Percentiles rank a stretch among this genome's conserved stretches.
These are phyloP conservation scores for Atta texana DNA, from an alignment of 1,140 invertebrate genomes.

Conservation along the genomic window DNA sequence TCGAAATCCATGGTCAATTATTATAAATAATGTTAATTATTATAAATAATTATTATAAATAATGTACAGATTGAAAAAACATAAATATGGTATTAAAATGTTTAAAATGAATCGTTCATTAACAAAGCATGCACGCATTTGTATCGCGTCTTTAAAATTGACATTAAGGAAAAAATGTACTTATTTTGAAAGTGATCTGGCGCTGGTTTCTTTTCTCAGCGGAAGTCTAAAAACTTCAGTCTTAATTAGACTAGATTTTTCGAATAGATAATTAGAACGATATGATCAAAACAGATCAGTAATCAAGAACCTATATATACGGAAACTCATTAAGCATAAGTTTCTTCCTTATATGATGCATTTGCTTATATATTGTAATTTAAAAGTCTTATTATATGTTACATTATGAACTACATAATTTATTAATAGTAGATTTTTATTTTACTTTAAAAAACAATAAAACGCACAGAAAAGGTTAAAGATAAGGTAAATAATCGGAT, in stretches of 20 bases:
- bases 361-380: not conserved
- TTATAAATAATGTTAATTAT: no score
- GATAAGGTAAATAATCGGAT: not conserved
- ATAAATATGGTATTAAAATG: not conserved
- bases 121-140: not conserved
- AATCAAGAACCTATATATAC: conserved; percentile 38
- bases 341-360: conserved; percentile 33
- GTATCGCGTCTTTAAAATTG: not conserved
- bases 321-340: conserved; percentile 32
- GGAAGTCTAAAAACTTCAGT: conserved; percentile 43
- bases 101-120: not conserved
- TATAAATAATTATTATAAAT: not conserved
- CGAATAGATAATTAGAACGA: conserved; percentile 39
- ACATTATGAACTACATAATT: not conserved
- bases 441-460: not conserved
- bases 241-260: conserved; percentile 32
- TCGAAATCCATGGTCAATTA: not conserved
- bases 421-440: not conserved
- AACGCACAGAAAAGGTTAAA: not conserved
- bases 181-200: conserved; percentile 32
- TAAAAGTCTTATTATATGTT: not conserved
- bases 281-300: conserved; percentile 24
- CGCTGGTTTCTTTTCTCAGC: not conserved
- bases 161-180: not conserved
- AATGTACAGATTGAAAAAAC: not conserved